Base-by-base conservation (phyloP, 2,113 vertebrate species). In the Parotia lawesii region DNA sequence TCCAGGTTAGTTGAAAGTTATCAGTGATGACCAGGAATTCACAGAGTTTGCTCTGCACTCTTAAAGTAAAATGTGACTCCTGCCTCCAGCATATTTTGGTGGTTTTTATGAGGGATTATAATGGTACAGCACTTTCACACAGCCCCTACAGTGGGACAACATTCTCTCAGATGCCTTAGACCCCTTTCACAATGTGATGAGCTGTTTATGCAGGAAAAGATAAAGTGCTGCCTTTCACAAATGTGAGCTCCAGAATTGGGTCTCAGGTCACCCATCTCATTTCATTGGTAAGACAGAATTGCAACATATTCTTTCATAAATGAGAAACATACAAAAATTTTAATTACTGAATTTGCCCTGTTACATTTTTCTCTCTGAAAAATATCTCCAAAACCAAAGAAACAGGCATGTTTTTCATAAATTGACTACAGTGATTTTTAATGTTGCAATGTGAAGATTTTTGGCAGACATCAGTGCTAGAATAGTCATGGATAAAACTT, bases 401-500 rank as follows among this genome's bases (percentile, higher is more conserved):
- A 87, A 44, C 0, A 11, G 8, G 3, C 1, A 4, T 15, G 4
- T 42, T 83, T 93, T 48, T 44, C 1, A 0, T 42, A 48, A 75
- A 9, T 2, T 60, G 14, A 56, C 19, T 44, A 8, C 11, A 54
- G 12, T 47, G 8, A 51, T 31, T 56, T 80, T 89, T 60, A 53
- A 23, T 74, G 65, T 33, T 77, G 16, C 45, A 54, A 31, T 53
- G 27, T 62, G 33, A 76, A 85, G 53, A 67, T 2, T 71, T 94
- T 37, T 91, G 31, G 24, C 22, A 74, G 28, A 87, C 72, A 10
- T 50, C 40, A 5, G 10, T 84, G 54, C n/a, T 85, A 65, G 66
- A 82, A 42, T 82, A 64, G 12, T 12, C 15, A 75, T 11, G 29
- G 22, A 80, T 79, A 87, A 85, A 56, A 74, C 21, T 23, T 61